Evolutionary conservation across 2,113 vertebrate species (phyloP).

Genomic region (Dolichallabes microphthalmus): DNA sequence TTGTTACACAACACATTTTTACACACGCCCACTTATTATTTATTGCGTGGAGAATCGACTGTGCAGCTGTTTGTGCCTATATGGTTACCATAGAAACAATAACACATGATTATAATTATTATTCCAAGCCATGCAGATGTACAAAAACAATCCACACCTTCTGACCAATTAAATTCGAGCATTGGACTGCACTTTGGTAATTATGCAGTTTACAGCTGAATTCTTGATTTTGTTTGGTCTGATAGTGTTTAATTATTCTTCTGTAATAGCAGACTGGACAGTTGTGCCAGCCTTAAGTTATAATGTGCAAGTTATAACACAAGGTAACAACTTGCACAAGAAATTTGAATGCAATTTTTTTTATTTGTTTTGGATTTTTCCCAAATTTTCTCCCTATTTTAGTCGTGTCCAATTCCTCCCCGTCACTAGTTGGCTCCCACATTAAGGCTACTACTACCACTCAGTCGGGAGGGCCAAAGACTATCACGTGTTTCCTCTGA

Average conservation of each 20-base stretch:
- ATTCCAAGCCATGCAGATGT: neutral
- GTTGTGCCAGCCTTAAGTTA: neutral
- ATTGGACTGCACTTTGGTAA: too few relatives aligned
- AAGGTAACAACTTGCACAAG: too few relatives aligned
- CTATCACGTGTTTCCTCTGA: too few relatives aligned
- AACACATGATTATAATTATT: too few relatives aligned
- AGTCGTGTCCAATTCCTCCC: too few relatives aligned
- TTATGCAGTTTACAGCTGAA: neutral
- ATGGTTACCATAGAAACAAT: neutral
- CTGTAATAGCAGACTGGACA: neutral
- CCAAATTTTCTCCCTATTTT: too few relatives aligned
- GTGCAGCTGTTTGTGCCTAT: neutral
- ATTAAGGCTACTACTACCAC: too few relatives aligned
- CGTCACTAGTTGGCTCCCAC: too few relatives aligned
- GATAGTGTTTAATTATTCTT: neutral
- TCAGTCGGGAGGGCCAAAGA: too few relatives aligned
- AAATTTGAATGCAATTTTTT: too few relatives aligned
- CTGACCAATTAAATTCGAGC: neutral
- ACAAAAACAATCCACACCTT: neutral
- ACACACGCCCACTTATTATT: neutral
- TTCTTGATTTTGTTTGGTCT: neutral
- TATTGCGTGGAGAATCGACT: neutral
- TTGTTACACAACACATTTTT: too few relatives aligned
- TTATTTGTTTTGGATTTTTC: too few relatives aligned
- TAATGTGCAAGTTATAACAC: neutral